Evolutionary conservation across 2,797 vertebrate species (phyloP).

Genomic region (Poecile montanus): DNA sequence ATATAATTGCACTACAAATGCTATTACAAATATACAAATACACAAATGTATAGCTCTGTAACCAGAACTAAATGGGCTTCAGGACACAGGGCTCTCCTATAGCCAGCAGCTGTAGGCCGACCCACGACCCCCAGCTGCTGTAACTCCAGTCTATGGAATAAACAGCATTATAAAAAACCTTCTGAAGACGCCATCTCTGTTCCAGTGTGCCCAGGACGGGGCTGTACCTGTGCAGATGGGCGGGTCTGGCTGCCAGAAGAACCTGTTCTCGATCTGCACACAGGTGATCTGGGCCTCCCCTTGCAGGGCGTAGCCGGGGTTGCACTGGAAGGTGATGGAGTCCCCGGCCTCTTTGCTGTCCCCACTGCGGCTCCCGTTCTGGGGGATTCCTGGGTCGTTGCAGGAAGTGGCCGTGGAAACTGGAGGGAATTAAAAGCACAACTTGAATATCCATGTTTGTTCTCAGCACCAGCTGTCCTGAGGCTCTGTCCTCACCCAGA

Average conservation of each 20-base stretch:
- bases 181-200: too few relatives aligned
- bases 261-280: slow-evolving; percentile 93
- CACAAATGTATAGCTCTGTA: too few relatives aligned
- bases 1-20: too few relatives aligned
- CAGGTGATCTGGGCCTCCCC: slow-evolving; percentile 92
- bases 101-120: too few relatives aligned
- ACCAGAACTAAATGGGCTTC: too few relatives aligned
- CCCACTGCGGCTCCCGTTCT: slow-evolving; percentile 93
- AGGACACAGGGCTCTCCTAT: too few relatives aligned
- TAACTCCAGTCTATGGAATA: too few relatives aligned
- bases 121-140: too few relatives aligned
- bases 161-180: too few relatives aligned
- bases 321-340: slow-evolving; percentile 92
- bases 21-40: too few relatives aligned
- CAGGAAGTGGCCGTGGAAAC: slow-evolving; percentile 96
- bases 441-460: accelerated
- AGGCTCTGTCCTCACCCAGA: not conserved
- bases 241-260: slow-evolving; percentile 98
- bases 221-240: slow-evolving; percentile 88
- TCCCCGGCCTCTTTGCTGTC: slow-evolving; percentile 93
- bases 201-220: too few relatives aligned
- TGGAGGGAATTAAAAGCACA: slow-evolving; percentile 22
- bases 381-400: slow-evolving; percentile 94
- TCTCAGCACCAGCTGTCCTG: not conserved
- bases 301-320: slow-evolving; percentile 91